These are phyloP conservation scores for Siniperca undulata DNA, from an alignment of 2,797 vertebrate species.

Conservation along the genomic window DNA sequence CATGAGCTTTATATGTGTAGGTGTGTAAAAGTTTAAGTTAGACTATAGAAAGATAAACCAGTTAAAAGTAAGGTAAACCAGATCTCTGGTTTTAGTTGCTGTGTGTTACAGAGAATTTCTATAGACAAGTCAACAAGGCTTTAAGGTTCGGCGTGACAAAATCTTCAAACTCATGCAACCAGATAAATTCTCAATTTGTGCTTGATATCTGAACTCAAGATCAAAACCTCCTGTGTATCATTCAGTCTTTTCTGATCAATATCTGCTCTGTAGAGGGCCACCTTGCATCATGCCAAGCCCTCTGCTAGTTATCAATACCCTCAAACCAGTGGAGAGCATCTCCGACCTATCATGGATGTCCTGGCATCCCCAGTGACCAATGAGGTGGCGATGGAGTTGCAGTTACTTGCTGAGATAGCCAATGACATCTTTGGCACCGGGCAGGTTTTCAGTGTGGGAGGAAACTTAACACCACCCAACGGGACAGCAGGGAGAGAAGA, in stretches of 20 bases:
- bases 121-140: not conserved
- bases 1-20: not conserved
- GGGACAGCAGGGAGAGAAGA: slow-evolving; percentile 64
- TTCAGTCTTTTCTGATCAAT: slow-evolving; percentile 52
- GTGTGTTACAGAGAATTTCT: not conserved
- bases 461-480: slow-evolving; percentile 79
- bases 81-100: not conserved
- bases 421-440: slow-evolving; percentile 78
- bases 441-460: slow-evolving; percentile 76
- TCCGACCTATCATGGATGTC: slow-evolving; percentile 64
- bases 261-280: slow-evolving; percentile 52
- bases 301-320: slow-evolving; percentile 67
- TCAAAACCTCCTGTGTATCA: slow-evolving; percentile 36
- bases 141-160: not conserved
- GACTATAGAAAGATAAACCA: not conserved
- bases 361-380: slow-evolving; percentile 68
- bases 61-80: not conserved
- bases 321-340: slow-evolving; percentile 53
- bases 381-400: slow-evolving; percentile 69
- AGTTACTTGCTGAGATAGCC: slow-evolving; percentile 71
- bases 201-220: slow-evolving; percentile 22
- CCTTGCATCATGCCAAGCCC: slow-evolving; percentile 43
- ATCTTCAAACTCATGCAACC: not conserved
- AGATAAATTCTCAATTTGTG: slow-evolving; percentile 11
- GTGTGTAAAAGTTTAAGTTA: not conserved